phyloP scores from a whole-genome alignment of 2,888 invertebrate genomes.

The Serrognathus titanus region DNA sequence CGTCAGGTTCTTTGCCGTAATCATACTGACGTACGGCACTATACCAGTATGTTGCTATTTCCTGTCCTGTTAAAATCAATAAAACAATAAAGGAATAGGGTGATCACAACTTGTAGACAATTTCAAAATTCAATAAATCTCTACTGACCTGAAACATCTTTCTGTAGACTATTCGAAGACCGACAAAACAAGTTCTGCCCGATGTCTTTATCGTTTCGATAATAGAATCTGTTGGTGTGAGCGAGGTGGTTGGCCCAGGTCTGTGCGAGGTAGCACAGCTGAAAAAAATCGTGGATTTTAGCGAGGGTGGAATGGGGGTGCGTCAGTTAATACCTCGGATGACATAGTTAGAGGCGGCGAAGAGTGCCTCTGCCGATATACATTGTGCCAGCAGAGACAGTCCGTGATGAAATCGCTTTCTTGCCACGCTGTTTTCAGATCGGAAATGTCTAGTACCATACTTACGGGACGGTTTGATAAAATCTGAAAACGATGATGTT shows the following conservation, averaged over 20 bases:
- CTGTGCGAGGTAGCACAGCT: constrained; percentile 79
- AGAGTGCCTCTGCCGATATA: constrained; percentile 73
- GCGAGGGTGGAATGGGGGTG: background rate
- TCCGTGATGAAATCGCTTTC: constrained; percentile 80
- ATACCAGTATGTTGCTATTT: constrained; percentile 80
- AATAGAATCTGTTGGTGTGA: constrained; percentile 74
- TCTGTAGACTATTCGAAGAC: constrained; percentile 63
- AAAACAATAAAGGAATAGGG: too few species aligned
- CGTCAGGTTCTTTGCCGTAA: constrained; percentile 68
- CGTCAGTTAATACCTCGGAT: constrained; percentile 59
- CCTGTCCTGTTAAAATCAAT: constrained; percentile 57
- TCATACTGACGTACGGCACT: constrained; percentile 73
- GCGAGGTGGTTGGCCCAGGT: constrained; percentile 87
- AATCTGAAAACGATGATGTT: constrained; percentile 52
- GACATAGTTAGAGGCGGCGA: constrained; percentile 72
- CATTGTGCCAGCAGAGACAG: constrained; percentile 79
- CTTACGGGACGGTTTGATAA: constrained; percentile 63
- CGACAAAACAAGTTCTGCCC: constrained; percentile 79
- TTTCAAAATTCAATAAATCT: too few species aligned
- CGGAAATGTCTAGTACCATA: constrained; percentile 68
- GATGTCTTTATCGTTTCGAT: constrained; percentile 71
- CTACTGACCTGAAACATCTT: constrained; percentile 62
- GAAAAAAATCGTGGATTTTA: constrained; percentile 33
- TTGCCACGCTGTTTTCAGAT: constrained; percentile 71
- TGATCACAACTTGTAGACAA: too few species aligned